phyloP scores from a whole-genome alignment of 2,888 invertebrate genomes.

The Chaetogeoica ovagalla region DNA sequence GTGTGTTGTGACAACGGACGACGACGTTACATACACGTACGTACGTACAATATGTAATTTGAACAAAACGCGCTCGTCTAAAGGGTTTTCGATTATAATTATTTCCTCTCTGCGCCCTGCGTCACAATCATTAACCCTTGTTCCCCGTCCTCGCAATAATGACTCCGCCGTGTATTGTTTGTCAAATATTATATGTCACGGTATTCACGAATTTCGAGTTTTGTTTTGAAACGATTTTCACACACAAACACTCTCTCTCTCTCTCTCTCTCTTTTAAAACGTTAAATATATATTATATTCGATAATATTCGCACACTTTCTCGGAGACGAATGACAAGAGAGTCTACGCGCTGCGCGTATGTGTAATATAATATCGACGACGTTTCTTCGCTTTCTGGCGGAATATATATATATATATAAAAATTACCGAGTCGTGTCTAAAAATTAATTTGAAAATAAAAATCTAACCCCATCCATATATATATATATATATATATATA shows the following conservation, averaged over 20 bases:
- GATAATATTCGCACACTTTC: not conserved
- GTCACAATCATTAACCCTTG: slow-evolving; percentile 19
- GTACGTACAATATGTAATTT: not conserved
- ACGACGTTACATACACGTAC: not conserved
- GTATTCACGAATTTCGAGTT: not conserved
- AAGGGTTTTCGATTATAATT: slow-evolving; percentile 24
- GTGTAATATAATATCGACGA: not conserved
- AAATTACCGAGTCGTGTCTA: slow-evolving; percentile 18
- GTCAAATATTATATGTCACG: not conserved
- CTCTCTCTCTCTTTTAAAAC: not conserved
- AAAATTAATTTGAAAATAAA: slow-evolving; percentile 33
- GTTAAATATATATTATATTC: too few species aligned
- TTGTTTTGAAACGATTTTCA: not conserved
- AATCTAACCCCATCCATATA: slow-evolving; percentile 22
- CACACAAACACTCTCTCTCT: not conserved
- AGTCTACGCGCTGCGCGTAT: not conserved
- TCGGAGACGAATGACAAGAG: not conserved
- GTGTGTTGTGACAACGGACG: slow-evolving; percentile 9
- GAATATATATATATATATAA: slow-evolving; percentile 1
- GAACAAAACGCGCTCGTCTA: slow-evolving; percentile 21
- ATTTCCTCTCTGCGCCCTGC: slow-evolving; percentile 11
- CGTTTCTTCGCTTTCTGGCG: not conserved
- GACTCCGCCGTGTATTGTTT: slow-evolving; percentile 22
- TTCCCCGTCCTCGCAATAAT: not conserved
- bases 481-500: too few species aligned